Evolutionary conservation across 64 coral and sea anemone genomes (phyloP).

Genomic region (Stylophora pistillata): DNA sequence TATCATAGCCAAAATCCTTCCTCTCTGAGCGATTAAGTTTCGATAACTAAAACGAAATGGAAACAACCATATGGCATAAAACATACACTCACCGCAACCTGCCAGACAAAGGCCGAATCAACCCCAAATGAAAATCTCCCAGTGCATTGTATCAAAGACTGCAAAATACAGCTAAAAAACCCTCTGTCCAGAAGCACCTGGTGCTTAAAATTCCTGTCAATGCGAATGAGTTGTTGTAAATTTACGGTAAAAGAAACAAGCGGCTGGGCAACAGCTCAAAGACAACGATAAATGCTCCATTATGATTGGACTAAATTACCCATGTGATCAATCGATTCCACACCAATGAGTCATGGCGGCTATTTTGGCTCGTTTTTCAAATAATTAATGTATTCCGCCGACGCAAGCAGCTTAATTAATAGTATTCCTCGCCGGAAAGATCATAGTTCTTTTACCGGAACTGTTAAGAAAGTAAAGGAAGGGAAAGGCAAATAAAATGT

Average conservation of each 20-base stretch:
- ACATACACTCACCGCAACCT: slow-evolving; percentile 1
- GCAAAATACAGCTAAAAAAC: background rate
- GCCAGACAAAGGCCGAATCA: background rate
- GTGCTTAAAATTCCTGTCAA: background rate
- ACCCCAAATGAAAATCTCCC: background rate
- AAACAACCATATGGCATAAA: background rate
- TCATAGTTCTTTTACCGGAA: background rate
- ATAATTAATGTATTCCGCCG: background rate
- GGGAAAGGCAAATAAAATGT: no score
- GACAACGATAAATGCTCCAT: background rate
- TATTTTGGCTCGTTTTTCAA: slow-evolving; percentile 29
- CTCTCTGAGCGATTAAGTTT: background rate
- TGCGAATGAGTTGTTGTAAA: background rate
- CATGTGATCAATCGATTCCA: slow-evolving; percentile 21
- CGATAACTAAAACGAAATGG: background rate
- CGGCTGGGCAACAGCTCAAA: slow-evolving; percentile 13
- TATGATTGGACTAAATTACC: background rate
- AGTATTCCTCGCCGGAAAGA: background rate
- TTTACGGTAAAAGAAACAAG: slow-evolving; percentile 6
- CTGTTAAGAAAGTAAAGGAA: no score
- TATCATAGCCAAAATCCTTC: no score
- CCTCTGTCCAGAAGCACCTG: background rate
- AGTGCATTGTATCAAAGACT: background rate
- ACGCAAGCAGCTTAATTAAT: background rate
- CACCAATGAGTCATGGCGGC: slow-evolving; percentile 16